Conservation (phyloP, 2,888 invertebrate species). For the Yponomeuta cagnagella region DNA sequence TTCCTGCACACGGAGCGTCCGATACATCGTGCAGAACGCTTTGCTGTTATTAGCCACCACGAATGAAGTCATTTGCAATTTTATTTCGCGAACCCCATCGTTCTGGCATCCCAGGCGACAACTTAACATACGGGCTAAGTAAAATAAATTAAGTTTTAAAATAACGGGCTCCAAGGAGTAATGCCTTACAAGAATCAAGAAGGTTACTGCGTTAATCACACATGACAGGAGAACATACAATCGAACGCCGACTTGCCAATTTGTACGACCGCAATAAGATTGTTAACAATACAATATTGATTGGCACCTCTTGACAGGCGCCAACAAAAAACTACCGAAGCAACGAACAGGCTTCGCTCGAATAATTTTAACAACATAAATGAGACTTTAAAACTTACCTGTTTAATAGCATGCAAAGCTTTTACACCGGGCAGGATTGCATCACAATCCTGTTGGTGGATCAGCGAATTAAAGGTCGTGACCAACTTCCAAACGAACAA, state of each 20-base stretch:
- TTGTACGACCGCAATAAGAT: slow-evolving; percentile 34
- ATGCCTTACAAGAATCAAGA: slow-evolving; percentile 22
- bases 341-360: slow-evolving; percentile 18
- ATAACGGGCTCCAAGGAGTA: slow-evolving; percentile 43
- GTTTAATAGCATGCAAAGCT: slow-evolving; percentile 26
- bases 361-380: slow-evolving; percentile 18
- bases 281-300: slow-evolving; percentile 50
- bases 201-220: slow-evolving; percentile 43
- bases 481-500: not conserved
- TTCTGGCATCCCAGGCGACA: not conserved
- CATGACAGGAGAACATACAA: slow-evolving; percentile 20
- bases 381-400: slow-evolving; percentile 36
- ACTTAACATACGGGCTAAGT: not conserved
- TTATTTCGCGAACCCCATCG: not conserved
- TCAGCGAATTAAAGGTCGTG: not conserved
- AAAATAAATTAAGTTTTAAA: slow-evolving; percentile 15
- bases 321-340: slow-evolving; percentile 33
- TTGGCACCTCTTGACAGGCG: slow-evolving; percentile 43
- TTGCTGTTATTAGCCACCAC: slow-evolving; percentile 3
- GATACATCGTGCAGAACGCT: not conserved
- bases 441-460: not conserved
- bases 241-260: slow-evolving; percentile 35
- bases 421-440: not conserved
- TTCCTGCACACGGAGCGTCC: slow-evolving; percentile 25
- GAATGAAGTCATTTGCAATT: not conserved